Evolutionary conservation across 2,797 vertebrate species (phyloP).

Genomic region (Momotus momota): DNA sequence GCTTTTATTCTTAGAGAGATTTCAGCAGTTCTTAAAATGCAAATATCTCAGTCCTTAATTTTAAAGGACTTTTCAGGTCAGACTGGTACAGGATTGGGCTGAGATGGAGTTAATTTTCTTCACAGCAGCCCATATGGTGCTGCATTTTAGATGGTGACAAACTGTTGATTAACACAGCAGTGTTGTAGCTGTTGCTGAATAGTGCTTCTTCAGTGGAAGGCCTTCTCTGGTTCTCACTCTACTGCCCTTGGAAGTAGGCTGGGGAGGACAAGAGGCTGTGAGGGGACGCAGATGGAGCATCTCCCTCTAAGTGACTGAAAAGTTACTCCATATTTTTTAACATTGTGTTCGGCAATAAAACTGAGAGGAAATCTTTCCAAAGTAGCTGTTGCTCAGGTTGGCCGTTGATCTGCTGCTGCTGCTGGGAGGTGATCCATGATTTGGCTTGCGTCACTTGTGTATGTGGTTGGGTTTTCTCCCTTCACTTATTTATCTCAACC

Average conservation of each 20-base stretch:
- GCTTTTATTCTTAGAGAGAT: not conserved
- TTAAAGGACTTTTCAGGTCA: slow-evolving; percentile 23
- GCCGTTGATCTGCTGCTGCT: not conserved
- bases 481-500: not conserved
- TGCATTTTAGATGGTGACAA: not conserved
- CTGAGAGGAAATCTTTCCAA: not conserved
- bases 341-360: not conserved
- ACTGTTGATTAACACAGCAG: not conserved
- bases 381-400: not conserved
- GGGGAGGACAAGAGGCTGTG: not conserved
- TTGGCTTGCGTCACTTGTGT: not conserved
- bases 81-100: not conserved
- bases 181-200: slow-evolving; percentile 29
- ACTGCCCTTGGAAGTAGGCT: not conserved
- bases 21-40: not conserved
- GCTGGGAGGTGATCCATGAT: not conserved
- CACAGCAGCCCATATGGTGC: slow-evolving; percentile 37
- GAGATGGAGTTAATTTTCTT: slow-evolving; percentile 22
- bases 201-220: not conserved
- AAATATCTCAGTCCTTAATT: not conserved
- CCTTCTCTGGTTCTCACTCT: not conserved
- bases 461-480: not conserved
- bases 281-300: not conserved
- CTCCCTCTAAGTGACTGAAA: not conserved
- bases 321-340: not conserved